These are phyloP conservation scores for Andrena trimmerana DNA, from an alignment of 2,888 invertebrate species.

Conservation along the genomic window DNA sequence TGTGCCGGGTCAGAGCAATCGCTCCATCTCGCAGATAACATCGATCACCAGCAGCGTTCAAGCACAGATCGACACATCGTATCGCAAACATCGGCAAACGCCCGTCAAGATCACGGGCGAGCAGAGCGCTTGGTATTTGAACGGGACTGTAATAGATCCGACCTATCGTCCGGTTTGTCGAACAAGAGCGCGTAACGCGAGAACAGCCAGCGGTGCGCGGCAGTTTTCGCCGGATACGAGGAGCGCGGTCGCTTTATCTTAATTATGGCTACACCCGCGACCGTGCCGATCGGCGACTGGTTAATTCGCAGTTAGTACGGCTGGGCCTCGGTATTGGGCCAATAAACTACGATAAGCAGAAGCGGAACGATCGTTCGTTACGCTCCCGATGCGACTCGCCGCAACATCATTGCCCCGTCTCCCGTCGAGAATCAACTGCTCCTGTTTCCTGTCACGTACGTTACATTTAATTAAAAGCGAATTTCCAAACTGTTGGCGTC, in stretches of 20 bases:
- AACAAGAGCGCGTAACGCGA: background rate
- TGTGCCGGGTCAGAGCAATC: background rate
- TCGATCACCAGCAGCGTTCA: too few species aligned
- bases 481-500: background rate
- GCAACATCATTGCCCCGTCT: background rate
- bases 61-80: too few species aligned
- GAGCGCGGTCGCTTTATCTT: slow-evolving; percentile 56
- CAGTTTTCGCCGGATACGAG: slow-evolving; percentile 41
- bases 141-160: background rate
- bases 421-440: background rate
- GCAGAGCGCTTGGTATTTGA: too few species aligned
- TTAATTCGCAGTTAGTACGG: slow-evolving; percentile 57
- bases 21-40: background rate
- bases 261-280: slow-evolving; percentile 60
- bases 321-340: slow-evolving; percentile 15
- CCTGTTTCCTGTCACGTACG: background rate
- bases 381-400: background rate
- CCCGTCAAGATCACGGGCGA: too few species aligned
- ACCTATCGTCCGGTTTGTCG: background rate
- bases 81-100: too few species aligned
- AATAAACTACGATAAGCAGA: slow-evolving; percentile 47
- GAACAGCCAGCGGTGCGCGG: background rate
- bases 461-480: background rate
- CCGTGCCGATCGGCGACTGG: slow-evolving; percentile 41
- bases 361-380: slow-evolving; percentile 21